Conservation (phyloP, 37 sponge, comb jelly and placozoan species). For the Cladorhizidae sp. region DNA sequence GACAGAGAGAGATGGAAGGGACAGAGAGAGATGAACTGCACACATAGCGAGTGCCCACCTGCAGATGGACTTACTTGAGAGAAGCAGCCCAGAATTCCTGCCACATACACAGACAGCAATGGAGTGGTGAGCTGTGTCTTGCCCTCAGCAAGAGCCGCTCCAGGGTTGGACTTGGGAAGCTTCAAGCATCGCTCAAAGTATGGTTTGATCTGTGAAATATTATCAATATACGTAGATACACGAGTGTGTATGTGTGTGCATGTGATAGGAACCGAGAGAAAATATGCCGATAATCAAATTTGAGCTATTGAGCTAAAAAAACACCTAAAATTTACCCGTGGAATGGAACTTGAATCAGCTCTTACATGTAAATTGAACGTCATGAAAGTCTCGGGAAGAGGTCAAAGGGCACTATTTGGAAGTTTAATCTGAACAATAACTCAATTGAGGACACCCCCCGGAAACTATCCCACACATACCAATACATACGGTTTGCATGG, state of each 20-base stretch:
- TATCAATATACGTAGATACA: not conserved
- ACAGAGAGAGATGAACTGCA: too few relatives aligned
- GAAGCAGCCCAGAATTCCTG: constrained; percentile 73
- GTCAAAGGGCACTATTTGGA: too few relatives aligned
- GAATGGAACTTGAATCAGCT: too few relatives aligned
- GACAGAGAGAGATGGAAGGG: too few relatives aligned
- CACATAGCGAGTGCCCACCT: too few relatives aligned
- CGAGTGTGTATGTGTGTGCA: not conserved
- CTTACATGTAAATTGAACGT: not conserved
- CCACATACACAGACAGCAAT: constrained; percentile 58
- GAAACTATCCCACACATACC: too few relatives aligned
- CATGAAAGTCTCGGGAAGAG: too few relatives aligned
- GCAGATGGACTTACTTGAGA: constrained; percentile 21
- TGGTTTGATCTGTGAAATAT: constrained; percentile 53
- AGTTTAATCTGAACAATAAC: too few relatives aligned
- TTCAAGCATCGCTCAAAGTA: constrained; percentile 52
- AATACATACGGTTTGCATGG: too few relatives aligned
- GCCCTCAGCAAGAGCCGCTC: constrained; percentile 60
- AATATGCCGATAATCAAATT: not conserved
- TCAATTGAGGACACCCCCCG: too few relatives aligned
- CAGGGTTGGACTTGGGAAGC: constrained; percentile 42
- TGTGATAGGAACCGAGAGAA: not conserved
- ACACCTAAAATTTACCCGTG: not conserved
- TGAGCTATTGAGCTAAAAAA: not conserved
- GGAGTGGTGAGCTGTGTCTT: constrained; percentile 62